These are phyloP conservation scores for Phataginus tricuspis DNA, from an alignment of 2,797 vertebrate genomes.

Conservation along the genomic window DNA sequence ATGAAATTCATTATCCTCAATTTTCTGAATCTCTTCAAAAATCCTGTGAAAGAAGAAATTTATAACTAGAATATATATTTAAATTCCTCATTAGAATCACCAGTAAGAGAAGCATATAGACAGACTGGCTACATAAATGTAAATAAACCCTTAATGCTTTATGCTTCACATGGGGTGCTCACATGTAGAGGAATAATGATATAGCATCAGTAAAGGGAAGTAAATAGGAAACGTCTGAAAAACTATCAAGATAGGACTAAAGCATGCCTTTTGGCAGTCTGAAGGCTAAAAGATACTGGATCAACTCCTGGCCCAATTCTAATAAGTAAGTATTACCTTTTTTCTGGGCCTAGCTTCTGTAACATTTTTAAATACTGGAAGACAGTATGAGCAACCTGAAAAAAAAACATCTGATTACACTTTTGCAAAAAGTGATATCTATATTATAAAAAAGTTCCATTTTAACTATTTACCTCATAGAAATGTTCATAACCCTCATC, in stretches of 20 bases:
- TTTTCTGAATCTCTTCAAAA: conserved; percentile 97
- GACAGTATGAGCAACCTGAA: conserved; percentile 93
- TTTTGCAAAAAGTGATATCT: conserved; percentile 33
- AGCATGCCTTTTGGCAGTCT: neutral
- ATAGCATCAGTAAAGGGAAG: neutral
- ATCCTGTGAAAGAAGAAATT: conserved; percentile 87
- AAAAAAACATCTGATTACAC: conserved; percentile 63
- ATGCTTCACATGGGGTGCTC: neutral
- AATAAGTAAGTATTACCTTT: conserved; percentile 88
- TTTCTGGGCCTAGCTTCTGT: conserved; percentile 93
- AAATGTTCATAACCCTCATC: conserved; percentile 95
- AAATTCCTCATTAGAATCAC: conserved; percentile 44
- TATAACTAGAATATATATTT: conserved; percentile 43
- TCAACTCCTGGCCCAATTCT: neutral
- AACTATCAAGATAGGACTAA: neutral
- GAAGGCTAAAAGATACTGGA: neutral
- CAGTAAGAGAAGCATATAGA: conserved; percentile 33
- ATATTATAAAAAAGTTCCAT: conserved; percentile 8
- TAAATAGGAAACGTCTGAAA: conserved; percentile 37
- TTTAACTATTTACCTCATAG: conserved; percentile 89
- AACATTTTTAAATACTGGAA: conserved; percentile 99
- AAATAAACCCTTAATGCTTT: neutral
- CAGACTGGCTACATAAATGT: neutral
- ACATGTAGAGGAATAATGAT: neutral
- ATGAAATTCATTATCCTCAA: conserved; percentile 96